phyloP scores from a whole-genome alignment of 2,888 invertebrate genomes.

The Hydrotaea diabolus region DNA sequence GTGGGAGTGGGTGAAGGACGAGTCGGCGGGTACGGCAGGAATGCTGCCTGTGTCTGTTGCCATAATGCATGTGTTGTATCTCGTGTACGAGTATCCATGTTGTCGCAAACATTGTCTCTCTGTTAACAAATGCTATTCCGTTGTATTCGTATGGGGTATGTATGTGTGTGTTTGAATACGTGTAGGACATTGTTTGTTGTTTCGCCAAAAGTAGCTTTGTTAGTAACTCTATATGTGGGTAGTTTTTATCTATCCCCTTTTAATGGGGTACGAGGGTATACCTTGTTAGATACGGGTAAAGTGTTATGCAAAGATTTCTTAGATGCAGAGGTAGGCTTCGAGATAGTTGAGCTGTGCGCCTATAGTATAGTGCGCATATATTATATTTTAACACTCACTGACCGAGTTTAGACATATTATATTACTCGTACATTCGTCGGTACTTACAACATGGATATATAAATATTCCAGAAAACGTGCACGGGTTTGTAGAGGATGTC shows the following conservation, averaged over 20 bases:
- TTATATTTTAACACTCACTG: too few relatives aligned
- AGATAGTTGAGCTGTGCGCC: too few relatives aligned
- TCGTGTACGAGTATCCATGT: not conserved
- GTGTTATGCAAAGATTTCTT: too few relatives aligned
- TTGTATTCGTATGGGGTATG: not conserved
- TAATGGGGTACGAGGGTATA: not conserved
- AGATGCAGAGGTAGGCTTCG: too few relatives aligned
- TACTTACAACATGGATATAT: too few relatives aligned
- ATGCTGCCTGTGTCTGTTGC: not conserved
- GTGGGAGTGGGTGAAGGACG: not conserved
- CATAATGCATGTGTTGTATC: not conserved
- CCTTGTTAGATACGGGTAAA: too few relatives aligned
- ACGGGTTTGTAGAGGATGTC: too few relatives aligned
- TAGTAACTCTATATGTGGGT: not conserved
- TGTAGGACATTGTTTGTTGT: not conserved
- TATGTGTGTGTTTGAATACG: not conserved
- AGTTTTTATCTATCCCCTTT: not conserved
- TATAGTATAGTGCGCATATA: too few relatives aligned
- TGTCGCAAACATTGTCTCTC: slow-evolving; percentile 19
- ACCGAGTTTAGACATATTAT: too few relatives aligned
- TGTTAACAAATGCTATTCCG: slow-evolving; percentile 34
- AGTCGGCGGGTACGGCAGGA: not conserved
- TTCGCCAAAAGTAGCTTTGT: slow-evolving; percentile 7
- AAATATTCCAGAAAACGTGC: too few relatives aligned
- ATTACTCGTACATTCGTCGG: too few relatives aligned